Percentiles rank a stretch among this genome's conserved stretches.
Evolutionary conservation across 2,888 invertebrate genomes (phyloP).

Genomic region (Torymus tubicola): DNA sequence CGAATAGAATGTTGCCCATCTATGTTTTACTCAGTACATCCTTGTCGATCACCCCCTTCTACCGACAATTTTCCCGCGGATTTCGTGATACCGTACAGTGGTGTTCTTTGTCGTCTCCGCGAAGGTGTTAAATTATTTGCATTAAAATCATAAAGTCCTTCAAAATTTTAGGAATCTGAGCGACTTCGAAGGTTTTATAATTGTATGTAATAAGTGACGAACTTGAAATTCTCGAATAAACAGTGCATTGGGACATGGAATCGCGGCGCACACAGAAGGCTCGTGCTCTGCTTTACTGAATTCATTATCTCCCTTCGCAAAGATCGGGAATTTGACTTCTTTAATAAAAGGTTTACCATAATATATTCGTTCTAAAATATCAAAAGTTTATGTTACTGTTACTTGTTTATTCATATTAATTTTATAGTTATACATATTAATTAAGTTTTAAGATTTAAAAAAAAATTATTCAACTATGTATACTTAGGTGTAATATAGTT

Average conservation of each 20-base stretch:
- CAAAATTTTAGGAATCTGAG: neutral
- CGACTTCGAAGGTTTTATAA: neutral
- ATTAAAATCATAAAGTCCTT: conserved; percentile 22
- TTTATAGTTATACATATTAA: no score
- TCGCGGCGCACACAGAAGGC: conserved; percentile 31
- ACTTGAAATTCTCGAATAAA: neutral
- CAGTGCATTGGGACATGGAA: conserved; percentile 46
- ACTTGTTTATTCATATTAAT: no score
- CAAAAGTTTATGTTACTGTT: no score
- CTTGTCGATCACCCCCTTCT: conserved; percentile 35
- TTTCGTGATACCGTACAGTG: conserved; percentile 47
- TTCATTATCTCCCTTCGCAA: conserved; percentile 22
- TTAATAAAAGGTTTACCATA: conserved; percentile 37
- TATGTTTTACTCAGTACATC: conserved; percentile 6
- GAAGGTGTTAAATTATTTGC: conserved; percentile 46
- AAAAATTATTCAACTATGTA: no score
- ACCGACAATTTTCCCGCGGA: conserved; percentile 60
- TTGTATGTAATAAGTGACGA: neutral
- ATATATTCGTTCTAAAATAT: neutral
- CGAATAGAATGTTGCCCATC: conserved; percentile 8
- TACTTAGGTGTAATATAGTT: no score
- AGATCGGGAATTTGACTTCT: conserved; percentile 11
- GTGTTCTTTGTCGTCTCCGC: conserved; percentile 25
- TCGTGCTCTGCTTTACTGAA: conserved; percentile 43
- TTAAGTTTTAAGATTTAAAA: no score